phyloP scores from a whole-genome alignment of 2,888 invertebrate species.

The Rhopalosiphum nymphaeae region DNA sequence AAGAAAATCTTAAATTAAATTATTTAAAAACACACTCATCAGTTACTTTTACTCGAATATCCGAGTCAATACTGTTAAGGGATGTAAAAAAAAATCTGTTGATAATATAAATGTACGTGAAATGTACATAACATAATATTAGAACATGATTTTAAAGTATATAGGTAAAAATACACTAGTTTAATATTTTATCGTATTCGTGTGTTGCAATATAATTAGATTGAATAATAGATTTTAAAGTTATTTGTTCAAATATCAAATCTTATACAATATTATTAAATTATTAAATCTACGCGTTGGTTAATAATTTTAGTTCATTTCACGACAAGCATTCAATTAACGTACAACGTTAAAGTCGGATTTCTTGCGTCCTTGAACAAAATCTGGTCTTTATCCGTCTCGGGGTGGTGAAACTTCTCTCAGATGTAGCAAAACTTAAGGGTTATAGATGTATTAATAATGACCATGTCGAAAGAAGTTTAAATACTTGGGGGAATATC shows the following conservation, averaged over 20 bases:
- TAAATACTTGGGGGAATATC: neutral
- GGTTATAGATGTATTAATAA: neutral
- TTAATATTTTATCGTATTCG: neutral
- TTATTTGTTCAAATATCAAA: neutral
- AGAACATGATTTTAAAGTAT: neutral
- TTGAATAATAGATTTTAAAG: neutral
- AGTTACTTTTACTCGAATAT: too few species aligned
- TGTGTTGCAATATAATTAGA: neutral
- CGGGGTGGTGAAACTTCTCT: neutral
- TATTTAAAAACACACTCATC: too few species aligned
- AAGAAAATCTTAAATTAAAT: too few species aligned
- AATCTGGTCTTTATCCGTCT: neutral
- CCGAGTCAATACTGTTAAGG: too few species aligned
- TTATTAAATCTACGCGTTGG: neutral
- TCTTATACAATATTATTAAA: neutral
- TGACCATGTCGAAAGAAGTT: neutral
- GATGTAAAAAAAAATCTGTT: too few species aligned
- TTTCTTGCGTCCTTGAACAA: neutral
- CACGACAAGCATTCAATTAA: neutral
- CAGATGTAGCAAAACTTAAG: neutral
- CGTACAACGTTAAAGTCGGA: neutral
- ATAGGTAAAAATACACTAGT: neutral
- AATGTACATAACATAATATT: neutral
- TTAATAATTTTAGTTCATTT: neutral
- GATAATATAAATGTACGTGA: too few species aligned